phyloP scores from a whole-genome alignment of 2,113 vertebrate species.

The Clarias batrachus region DNA sequence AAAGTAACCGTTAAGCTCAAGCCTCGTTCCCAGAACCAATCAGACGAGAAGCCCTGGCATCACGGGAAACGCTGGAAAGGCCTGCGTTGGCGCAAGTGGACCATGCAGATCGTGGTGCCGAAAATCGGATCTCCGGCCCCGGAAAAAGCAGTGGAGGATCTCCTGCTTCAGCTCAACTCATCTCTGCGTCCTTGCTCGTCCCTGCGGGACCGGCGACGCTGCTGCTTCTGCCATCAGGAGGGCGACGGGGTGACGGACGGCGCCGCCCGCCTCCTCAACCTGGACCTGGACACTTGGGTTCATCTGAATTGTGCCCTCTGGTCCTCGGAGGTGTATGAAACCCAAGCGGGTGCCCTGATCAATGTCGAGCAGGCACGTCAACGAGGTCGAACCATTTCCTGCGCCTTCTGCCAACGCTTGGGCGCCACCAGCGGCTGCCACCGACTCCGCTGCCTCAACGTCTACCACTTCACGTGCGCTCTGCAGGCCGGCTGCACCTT shows the following conservation, averaged over 20 bases:
- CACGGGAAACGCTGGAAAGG: slow-evolving; percentile 88
- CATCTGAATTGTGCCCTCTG: slow-evolving; percentile 97
- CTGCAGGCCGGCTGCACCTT: slow-evolving; percentile 97
- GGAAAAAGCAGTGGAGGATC: slow-evolving; percentile 89
- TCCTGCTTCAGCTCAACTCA: slow-evolving; percentile 83
- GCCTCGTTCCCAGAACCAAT: slow-evolving; percentile 76
- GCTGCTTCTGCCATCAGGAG: slow-evolving; percentile 95
- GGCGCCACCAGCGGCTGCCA: slow-evolving; percentile 96
- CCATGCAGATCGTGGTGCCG: slow-evolving; percentile 83
- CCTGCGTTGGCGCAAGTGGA: slow-evolving; percentile 95
- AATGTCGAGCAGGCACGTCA: slow-evolving; percentile 91
- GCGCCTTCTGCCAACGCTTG: slow-evolving; percentile 89
- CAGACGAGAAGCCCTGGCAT: slow-evolving; percentile 65
- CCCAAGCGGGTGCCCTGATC: slow-evolving; percentile 96
- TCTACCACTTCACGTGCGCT: slow-evolving; percentile 97
- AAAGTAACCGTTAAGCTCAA: slow-evolving; percentile 94
- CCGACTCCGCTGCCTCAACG: slow-evolving; percentile 92
- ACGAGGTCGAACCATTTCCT: slow-evolving; percentile 86
- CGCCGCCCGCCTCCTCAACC: slow-evolving; percentile 90
- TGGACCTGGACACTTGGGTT: slow-evolving; percentile 95
- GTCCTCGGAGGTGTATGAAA: slow-evolving; percentile 98
- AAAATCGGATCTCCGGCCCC: slow-evolving; percentile 81
- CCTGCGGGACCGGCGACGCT: slow-evolving; percentile 85
- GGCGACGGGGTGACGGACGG: slow-evolving; percentile 92
- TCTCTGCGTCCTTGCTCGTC: slow-evolving; percentile 82